phyloP scores from a whole-genome alignment of 2,888 invertebrate genomes.

The Palloptera scutellata region DNA sequence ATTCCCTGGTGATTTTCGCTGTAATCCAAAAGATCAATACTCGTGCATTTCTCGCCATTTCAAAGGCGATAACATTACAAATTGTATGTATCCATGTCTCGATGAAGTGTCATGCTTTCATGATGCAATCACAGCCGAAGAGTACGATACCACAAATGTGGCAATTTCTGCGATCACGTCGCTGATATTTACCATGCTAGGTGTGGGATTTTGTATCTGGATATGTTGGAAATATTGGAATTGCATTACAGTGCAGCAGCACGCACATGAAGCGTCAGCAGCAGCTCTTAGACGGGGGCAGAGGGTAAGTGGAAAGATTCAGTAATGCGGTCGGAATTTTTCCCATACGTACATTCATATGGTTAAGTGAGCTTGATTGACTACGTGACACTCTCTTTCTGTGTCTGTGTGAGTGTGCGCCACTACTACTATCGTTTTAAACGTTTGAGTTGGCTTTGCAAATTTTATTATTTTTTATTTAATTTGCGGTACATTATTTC shows the following conservation, averaged over 20 bases:
- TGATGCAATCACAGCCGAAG: conserved; percentile 51
- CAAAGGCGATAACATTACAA: conserved; percentile 59
- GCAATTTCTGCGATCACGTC: conserved; percentile 61
- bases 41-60: conserved; percentile 61
- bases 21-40: conserved; percentile 52
- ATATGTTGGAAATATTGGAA: conserved; percentile 64
- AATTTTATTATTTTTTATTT: too few relatives aligned
- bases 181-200: conserved; percentile 61
- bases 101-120: conserved; percentile 59
- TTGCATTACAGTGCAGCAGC: conserved; percentile 60
- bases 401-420: too few relatives aligned
- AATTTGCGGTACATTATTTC: too few relatives aligned
- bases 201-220: conserved; percentile 61
- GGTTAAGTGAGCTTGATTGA: too few relatives aligned
- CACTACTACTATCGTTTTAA: too few relatives aligned
- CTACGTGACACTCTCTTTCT: too few relatives aligned
- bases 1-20: conserved; percentile 53
- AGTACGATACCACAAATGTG: conserved; percentile 57
- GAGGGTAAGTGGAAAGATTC: conserved; percentile 4
- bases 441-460: too few relatives aligned
- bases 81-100: conserved; percentile 59
- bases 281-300: conserved; percentile 41
- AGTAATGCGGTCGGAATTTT: not conserved
- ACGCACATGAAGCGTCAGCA: conserved; percentile 59
- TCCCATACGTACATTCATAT: not conserved